Conservation (phyloP, 2,797 vertebrate species). For the Scleropages formosus region DNA sequence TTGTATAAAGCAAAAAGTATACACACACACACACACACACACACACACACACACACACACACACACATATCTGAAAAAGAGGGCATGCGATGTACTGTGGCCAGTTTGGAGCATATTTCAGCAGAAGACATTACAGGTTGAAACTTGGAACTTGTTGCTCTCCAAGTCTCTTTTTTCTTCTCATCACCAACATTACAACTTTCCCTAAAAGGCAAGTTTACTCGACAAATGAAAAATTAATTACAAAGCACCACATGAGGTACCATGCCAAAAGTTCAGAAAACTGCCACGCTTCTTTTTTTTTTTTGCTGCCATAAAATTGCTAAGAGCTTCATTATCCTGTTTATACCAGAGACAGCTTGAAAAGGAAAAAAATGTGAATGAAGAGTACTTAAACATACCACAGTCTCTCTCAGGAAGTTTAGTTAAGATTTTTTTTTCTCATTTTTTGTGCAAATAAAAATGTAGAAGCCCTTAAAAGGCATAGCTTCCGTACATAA, state of each 20-base stretch:
- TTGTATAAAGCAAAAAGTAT: slow-evolving; percentile 14
- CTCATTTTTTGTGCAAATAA: neutral
- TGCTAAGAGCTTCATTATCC: slow-evolving; percentile 27
- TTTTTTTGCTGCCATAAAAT: slow-evolving; percentile 8
- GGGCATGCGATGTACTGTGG: slow-evolving; percentile 1
- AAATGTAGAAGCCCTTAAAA: slow-evolving; percentile 12
- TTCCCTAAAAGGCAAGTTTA: slow-evolving; percentile 22
- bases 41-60: too few species aligned
- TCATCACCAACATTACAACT: slow-evolving; percentile 12
- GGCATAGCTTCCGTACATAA: slow-evolving; percentile 5
- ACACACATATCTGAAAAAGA: neutral
- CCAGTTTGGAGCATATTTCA: neutral
- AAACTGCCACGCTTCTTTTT: neutral
- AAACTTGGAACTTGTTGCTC: neutral
- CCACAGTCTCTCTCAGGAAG: slow-evolving; percentile 28
- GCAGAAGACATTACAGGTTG: slow-evolving; percentile 5
- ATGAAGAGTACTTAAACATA: slow-evolving; percentile 18
- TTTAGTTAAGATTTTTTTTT: slow-evolving; percentile 28
- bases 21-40: too few species aligned
- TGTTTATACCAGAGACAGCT: slow-evolving; percentile 30
- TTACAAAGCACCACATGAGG: neutral
- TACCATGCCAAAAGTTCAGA: slow-evolving; percentile 13
- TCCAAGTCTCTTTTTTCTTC: neutral
- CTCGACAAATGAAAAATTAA: neutral
- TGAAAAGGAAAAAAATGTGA: slow-evolving; percentile 16